phyloP scores from a whole-genome alignment of 2,797 vertebrate species.

The Semotilus atromaculatus region DNA sequence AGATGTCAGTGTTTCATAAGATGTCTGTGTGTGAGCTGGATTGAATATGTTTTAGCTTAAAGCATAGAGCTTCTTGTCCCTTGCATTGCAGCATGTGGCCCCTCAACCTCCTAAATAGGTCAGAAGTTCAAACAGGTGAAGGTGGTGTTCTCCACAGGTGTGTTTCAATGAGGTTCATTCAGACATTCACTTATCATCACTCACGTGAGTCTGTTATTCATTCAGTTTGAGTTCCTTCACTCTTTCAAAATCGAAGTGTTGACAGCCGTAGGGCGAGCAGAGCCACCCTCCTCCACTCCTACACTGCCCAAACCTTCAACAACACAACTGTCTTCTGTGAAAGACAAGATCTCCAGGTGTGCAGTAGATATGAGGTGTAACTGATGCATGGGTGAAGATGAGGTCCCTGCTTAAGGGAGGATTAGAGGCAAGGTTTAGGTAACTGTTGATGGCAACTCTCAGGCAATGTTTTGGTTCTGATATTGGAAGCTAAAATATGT shows the following conservation, averaged over 20 bases:
- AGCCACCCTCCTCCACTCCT: conserved; percentile 43
- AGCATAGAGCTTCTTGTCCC: background rate
- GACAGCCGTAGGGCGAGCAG: conserved; percentile 49
- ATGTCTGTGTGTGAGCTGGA: background rate
- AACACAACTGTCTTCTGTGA: conserved; percentile 52
- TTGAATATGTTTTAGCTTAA: background rate
- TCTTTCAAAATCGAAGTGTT: conserved; percentile 57
- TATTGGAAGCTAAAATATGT: conserved; percentile 37
- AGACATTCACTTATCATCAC: conserved; percentile 50
- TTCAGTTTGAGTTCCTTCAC: conserved; percentile 49
- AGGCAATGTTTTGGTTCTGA: conserved; percentile 29
- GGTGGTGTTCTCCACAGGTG: conserved; percentile 51
- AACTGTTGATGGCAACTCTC: conserved; percentile 25
- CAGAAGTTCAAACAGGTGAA: conserved; percentile 62
- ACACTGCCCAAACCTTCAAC: conserved; percentile 13
- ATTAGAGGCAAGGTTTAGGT: conserved; percentile 20
- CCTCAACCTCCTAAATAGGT: conserved; percentile 45
- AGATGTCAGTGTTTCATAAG: background rate
- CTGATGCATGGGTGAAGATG: conserved; percentile 31
- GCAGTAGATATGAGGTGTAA: conserved; percentile 47
- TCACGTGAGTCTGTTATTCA: conserved; percentile 41
- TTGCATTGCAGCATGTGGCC: background rate
- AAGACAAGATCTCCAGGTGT: conserved; percentile 59
- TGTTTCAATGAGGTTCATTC: conserved; percentile 60
- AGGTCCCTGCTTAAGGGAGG: conserved; percentile 30